Evolutionary conservation across 2,797 vertebrate genomes (phyloP), one percentile per base, ranked within the genome.

Genomic region (Danio aesculapii): DNA sequence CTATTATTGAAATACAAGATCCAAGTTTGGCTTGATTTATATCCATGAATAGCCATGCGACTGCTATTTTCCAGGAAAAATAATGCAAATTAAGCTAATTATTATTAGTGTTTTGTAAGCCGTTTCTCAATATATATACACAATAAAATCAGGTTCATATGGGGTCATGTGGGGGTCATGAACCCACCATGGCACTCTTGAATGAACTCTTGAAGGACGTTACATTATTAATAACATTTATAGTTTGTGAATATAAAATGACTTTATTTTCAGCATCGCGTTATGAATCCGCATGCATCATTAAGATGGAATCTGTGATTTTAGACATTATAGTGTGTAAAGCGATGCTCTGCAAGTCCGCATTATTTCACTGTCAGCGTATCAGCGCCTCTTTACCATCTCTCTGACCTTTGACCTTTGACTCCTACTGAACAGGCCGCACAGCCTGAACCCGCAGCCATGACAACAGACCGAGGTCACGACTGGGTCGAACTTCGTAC

Each of bases 141-240:
- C 94, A 92, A 92, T 88, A 92, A 91, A 92, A 88, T 90, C 85
- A 91, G 96, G 96, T 97, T 98, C 96, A 97, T 87, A 30, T 30
- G 30, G 91, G 97, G 96, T 98, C 96, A 97, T 87, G 30, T 30
- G 30, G 91, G 97, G 96, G 96, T 95, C 96, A 96, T 93, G 92
- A 94, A 94, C 93, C 86, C 87, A 83, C 83, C 88, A 86, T 82
- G 79, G 43, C 91, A 87, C 85, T 91, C 88, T 84, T 84, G 64
- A 57, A 80, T n/a, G 47, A 64, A 47, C 63, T 64, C 49, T 13
- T 30, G 2, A 64, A 46, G n/a, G 12, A 10, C 17, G 17, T 57
- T 55, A 16, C 17, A 13, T 43, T 62, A 43, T 43, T 61, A 17
- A 62, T 19, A 39, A 43, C 14, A 47, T 30, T 5, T 46, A 44